Conservation (phyloP, 2,797 vertebrate species). For the Paratrypauchen microcephalus region DNA sequence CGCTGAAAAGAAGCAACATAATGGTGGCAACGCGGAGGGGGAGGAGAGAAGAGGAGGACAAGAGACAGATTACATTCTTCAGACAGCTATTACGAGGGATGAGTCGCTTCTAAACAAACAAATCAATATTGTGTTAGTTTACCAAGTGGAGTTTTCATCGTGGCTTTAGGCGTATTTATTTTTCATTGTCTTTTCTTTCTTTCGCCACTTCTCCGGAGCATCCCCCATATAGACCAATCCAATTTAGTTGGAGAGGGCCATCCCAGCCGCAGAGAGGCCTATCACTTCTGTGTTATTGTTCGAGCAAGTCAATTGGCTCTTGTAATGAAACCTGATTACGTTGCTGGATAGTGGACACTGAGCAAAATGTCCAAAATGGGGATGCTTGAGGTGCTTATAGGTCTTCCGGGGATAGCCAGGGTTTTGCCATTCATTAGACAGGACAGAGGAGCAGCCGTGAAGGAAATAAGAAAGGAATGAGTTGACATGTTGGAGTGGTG, state of each 20-base stretch:
- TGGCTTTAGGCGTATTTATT: constrained; percentile 73
- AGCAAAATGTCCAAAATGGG: constrained; percentile 53
- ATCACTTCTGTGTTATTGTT: constrained; percentile 61
- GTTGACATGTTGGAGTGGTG: constrained; percentile 68
- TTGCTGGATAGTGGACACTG: constrained; percentile 59
- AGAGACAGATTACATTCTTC: constrained; percentile 79
- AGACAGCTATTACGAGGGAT: constrained; percentile 83
- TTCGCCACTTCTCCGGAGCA: constrained; percentile 60
- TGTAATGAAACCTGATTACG: constrained; percentile 73
- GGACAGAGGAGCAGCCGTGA: constrained; percentile 50
- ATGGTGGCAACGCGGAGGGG: constrained; percentile 66
- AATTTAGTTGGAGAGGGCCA: constrained; percentile 70
- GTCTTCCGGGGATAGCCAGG: constrained; percentile 58
- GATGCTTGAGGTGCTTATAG: constrained; percentile 37
- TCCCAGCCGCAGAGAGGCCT: constrained; percentile 48
- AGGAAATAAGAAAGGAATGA: constrained; percentile 66
- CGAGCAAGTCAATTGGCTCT: constrained; percentile 56
- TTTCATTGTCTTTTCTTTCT: constrained; percentile 74
- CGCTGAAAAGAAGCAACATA: constrained; percentile 69
- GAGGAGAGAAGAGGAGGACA: constrained; percentile 69
- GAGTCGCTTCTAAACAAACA: constrained; percentile 84
- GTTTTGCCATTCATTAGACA: constrained; percentile 70
- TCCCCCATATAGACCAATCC: constrained; percentile 77
- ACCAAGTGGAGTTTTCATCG: constrained; percentile 71
- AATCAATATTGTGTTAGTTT: constrained; percentile 83